Evolutionary conservation across 2,888 invertebrate genomes (phyloP), one percentile per base, ranked within the genome.

Genomic region (Pherbina coryleti): DNA sequence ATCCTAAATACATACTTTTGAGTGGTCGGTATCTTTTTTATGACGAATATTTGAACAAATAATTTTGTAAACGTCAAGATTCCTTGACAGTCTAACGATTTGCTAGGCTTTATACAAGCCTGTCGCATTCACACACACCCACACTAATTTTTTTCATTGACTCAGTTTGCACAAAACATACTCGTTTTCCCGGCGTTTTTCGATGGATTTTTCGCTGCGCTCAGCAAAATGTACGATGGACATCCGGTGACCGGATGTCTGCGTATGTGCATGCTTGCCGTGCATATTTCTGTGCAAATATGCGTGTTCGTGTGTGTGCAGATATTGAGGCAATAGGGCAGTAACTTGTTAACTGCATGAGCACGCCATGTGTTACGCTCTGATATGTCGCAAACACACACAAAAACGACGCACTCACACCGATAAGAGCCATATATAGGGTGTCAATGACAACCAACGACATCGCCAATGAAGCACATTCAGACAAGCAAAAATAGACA

Each of bases 201-300:
- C 31, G 44, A 60, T 66, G 57, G 66, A 49, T 44, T 62, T 76
- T 74, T 64, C 60, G 74, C 79, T 69, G 17, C 49, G 49, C 64
- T 75, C 77, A 79, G 79, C 79, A 77, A 75, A 79, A 74, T 77
- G 64, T 79, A 72, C 75, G 55, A 53, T 75, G 77, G 77, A 75
- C 75, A 75, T 79, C 79, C 79, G 76, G 76, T 75, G 70, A 77
- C 70, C 57, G 74, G 74, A 75, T 66, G 66, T 53, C 55, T 55
- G 71, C 34, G 53, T 31, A 53, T 51, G 51, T 28, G 31, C n/a
- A n/a, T 28, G 70, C 8, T 67, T 60, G 57, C 25, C n/a, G 55
- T n/a, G 55, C 66, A 25, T 22, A 53, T n/a, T 69, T 22, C 11
- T 49, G 31, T 53, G 11, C 28, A 7, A 44, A 14, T 44, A 22